A percentile compares a stretch with the other conserved stretches of the same genome.
These are phyloP conservation scores for Drosophila pegasa DNA, from an alignment of 2,888 invertebrate species.

Conservation along the genomic window DNA sequence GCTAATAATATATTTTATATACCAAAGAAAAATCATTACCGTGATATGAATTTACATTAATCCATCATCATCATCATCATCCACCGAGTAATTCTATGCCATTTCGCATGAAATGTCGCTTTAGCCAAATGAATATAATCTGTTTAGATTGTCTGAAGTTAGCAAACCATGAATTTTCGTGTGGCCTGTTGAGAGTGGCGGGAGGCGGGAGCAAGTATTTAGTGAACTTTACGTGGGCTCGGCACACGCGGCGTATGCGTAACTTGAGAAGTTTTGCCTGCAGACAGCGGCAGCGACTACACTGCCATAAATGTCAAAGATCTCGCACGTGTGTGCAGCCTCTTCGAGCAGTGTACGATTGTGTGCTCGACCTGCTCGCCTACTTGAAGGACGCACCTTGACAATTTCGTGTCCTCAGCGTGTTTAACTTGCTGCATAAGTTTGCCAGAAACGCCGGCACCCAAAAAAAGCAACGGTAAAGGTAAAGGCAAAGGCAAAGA, in stretches of 20 bases:
- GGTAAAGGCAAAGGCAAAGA: background rate
- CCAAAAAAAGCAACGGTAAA: background rate
- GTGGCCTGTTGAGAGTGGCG: background rate
- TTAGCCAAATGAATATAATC: conserved; percentile 10
- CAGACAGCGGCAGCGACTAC: conserved; percentile 11
- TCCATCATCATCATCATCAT: no score
- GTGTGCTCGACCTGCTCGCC: background rate
- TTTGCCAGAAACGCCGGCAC: conserved; percentile 14
- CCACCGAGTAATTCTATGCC: no score
- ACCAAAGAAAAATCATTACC: no score
- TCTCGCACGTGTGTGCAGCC: conserved; percentile 1
- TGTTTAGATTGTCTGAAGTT: conserved; percentile 8
- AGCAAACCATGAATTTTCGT: conserved; percentile 5
- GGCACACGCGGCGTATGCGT: conserved; percentile 24
- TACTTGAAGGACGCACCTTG: conserved; percentile 32
- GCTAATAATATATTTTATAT: no score
- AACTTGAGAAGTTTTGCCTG: conserved; percentile 14
- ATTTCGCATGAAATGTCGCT: no score
- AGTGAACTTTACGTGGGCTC: background rate
- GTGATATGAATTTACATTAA: no score
- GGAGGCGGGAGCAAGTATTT: background rate
- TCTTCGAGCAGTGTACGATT: conserved; percentile 17
- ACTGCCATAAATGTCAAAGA: conserved; percentile 35
- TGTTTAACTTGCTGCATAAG: conserved; percentile 46
- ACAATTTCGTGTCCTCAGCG: conserved; percentile 36